Base-by-base conservation (phyloP, 2,888 invertebrate genomes). In the Drymonia ruficornis region DNA sequence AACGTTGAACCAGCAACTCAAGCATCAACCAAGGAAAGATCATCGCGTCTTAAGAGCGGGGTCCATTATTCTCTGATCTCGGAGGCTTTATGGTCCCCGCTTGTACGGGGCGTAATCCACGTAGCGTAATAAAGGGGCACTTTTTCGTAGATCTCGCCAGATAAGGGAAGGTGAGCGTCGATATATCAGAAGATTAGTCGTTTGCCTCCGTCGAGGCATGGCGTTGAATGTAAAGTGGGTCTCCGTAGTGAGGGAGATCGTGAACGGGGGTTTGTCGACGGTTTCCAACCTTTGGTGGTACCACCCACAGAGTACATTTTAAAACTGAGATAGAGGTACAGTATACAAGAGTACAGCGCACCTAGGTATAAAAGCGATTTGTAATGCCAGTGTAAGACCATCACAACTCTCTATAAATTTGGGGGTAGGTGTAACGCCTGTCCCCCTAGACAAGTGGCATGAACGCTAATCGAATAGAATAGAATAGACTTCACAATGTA, bases 161-260 rank as follows among this genome's bases (percentile, higher is more conserved):
- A 87, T 89, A 89, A 86, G 83, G 81, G 81, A 82, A 91, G 91
- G 89, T 88, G 86, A 88, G 84, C 81, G 85, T 68, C 87, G 84
- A 90, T 91, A 89, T 89, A 91, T 91, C 88, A 91, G 78, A 78
- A 87, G 91, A 91, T 91, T 91, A 91, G 91, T 85, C 87, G 83
- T 84, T 87, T 84, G 78, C 83, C 80, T 82, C 79, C 78, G 67
- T 63, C 72, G 76, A 63, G 78, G 77, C 82, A 57, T 62, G 64
- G 80, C 83, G 81, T 72, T 87, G 89, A 89, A 90, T 91, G 83
- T 83, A 84, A 89, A 90, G 86, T 84, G 84, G 79, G 70, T 67
- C 65, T 48, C 34, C 36, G 4, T 76, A 82, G 76, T 56, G 79
- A 67, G 59, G 80, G 55, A 65, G 18, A 15, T 6, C 55, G 48